Evolutionary conservation across 2,888 invertebrate species (phyloP).

Genomic region (Amblyjoppa fuscipennis): DNA sequence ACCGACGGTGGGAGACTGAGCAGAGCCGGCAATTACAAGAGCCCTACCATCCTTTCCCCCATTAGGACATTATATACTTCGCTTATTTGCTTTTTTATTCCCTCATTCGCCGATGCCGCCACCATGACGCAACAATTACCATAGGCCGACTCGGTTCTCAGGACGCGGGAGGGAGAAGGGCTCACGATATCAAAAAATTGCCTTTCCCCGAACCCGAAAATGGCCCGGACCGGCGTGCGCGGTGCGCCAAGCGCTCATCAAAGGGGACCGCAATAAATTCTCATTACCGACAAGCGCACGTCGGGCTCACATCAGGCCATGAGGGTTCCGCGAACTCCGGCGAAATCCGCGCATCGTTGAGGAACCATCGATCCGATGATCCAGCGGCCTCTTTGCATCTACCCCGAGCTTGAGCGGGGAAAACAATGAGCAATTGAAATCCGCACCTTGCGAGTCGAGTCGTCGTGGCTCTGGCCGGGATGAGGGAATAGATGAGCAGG

Average conservation of each 20-base stretch:
- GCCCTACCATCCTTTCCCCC: slow-evolving; percentile 9
- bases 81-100: slow-evolving; percentile 62
- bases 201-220: slow-evolving; percentile 82
- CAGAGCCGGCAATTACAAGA: slow-evolving; percentile 16
- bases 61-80: slow-evolving; percentile 14
- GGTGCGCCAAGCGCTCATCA: slow-evolving; percentile 72
- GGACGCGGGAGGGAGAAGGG: slow-evolving; percentile 52
- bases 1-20: background rate
- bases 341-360: background rate
- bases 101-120: slow-evolving; percentile 70
- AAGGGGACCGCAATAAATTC: slow-evolving; percentile 83
- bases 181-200: slow-evolving; percentile 82
- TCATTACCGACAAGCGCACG: slow-evolving; percentile 76
- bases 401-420: background rate
- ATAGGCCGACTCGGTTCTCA: slow-evolving; percentile 16
- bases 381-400: slow-evolving; percentile 27
- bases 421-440: slow-evolving; percentile 46
- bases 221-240: slow-evolving; percentile 68
- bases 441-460: background rate
- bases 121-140: slow-evolving; percentile 73
- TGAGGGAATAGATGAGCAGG: background rate
- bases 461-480: slow-evolving; percentile 1
- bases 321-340: slow-evolving; percentile 43
- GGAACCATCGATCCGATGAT: slow-evolving; percentile 59
- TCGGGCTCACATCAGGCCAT: slow-evolving; percentile 35